Conservation (phyloP, 2,113 vertebrate genomes). For the Tamias sibiricus region DNA sequence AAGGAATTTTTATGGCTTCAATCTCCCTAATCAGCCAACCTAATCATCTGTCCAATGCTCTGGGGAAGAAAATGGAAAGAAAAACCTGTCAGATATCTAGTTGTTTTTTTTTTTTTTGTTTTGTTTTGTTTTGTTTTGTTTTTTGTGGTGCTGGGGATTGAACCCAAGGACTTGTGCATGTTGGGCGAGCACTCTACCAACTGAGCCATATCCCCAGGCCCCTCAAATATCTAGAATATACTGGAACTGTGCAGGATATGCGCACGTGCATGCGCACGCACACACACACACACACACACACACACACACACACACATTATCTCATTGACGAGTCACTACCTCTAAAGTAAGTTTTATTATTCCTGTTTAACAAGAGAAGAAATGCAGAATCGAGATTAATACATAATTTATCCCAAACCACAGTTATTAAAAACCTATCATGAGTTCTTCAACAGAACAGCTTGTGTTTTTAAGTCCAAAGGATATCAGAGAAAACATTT, state of each 20-base stretch:
- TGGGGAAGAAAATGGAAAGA: neutral
- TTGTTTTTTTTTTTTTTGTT: too few relatives aligned
- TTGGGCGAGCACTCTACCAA: too few relatives aligned
- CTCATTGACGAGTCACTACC: neutral
- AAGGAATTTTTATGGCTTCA: neutral
- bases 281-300: too few relatives aligned
- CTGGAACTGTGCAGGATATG: neutral
- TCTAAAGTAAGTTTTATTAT: neutral
- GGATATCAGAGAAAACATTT: neutral
- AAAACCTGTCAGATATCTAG: neutral
- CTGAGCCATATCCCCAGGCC: too few relatives aligned
- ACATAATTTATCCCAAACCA: neutral
- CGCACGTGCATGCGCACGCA: too few relatives aligned
- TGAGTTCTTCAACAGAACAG: neutral
- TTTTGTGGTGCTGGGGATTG: too few relatives aligned
- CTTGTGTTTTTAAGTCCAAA: neutral
- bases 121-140: too few relatives aligned
- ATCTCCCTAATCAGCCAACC: neutral
- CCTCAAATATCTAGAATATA: neutral
- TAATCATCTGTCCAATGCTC: neutral
- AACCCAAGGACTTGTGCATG: too few relatives aligned
- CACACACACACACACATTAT: too few relatives aligned
- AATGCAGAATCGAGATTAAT: neutral
- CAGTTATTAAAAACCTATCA: neutral
- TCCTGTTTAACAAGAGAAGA: neutral